Evolutionary conservation across 2,888 invertebrate genomes (phyloP), one percentile per base, ranked within the genome.

Genomic region (Ellobium chinense): DNA sequence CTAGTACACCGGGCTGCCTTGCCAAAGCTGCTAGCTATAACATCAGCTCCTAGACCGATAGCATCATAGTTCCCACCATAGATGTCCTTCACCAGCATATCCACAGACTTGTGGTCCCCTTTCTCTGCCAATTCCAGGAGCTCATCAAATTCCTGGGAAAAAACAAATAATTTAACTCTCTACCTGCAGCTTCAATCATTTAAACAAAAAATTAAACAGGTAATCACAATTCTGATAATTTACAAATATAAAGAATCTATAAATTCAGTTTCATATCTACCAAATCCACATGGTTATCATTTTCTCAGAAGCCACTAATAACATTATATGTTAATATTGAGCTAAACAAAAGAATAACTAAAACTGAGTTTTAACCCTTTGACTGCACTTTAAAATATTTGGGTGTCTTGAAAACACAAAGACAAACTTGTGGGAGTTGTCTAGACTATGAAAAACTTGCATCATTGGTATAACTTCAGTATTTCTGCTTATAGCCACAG

Each of bases 1-100:
- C 87, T 87, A 3, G 89, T 87, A 18, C 90, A 89, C 31, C 93
- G 89, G 60, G 94, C 93, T 29, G 95, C 95, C 92, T 95, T 95
- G 0, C 95, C 95, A 92, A 96, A 95, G 76, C 95, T 95, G 65
- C 95, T 95, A 24, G 96, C 96, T 83, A 96, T 95, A 31, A 95
- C 91, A 86, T 95, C 95, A 21, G 94, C 95, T 39, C 95, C 93
- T 63, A 96, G 93, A 1, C 95, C 95, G 84, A 95, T 93, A 21
- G 91, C 88, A 65, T 89, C 88, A 90, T 95, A 95, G 89, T 94
- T 94, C 1, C 95, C 95, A 1, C 95, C 95, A 89, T 95, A 95
- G 85, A 95, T 95, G 89, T 95, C 95, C 88, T 94, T 94, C 1
- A 96, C 95, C 80, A 96, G 92, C 94, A 95, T 95, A 90, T 96